Conservation (phyloP, 2,113 vertebrate species). For the Phoenicopterus ruber region DNA sequence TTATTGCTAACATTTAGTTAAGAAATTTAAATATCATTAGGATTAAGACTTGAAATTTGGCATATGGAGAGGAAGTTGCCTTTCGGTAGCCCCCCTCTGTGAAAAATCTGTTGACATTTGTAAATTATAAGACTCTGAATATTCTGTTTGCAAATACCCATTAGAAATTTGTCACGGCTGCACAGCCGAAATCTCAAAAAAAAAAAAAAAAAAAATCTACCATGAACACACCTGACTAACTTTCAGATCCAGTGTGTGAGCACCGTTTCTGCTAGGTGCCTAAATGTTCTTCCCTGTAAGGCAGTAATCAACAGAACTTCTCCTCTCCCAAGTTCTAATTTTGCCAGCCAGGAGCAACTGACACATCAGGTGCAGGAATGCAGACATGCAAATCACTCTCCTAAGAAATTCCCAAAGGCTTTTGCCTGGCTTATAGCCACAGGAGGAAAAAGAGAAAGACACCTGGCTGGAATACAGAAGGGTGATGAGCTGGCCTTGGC, state of each 20-base stretch:
- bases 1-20: neutral
- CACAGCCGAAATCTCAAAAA: neutral
- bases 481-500: neutral
- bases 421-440: neutral
- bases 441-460: neutral
- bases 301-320: neutral
- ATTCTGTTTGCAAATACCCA: neutral
- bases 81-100: neutral
- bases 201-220: neutral
- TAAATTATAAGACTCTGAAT: neutral
- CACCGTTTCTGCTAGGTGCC: neutral
- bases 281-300: neutral
- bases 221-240: neutral
- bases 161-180: neutral
- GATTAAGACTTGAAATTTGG: neutral
- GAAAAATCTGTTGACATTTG: neutral
- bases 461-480: neutral
- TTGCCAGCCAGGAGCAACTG: neutral
- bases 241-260: neutral
- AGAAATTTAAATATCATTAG: neutral
- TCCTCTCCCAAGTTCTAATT: neutral
- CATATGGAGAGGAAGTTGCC: neutral
- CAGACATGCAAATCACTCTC: neutral
- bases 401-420: neutral
- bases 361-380: neutral